Evolutionary conservation across 2,797 vertebrate genomes (phyloP), one percentile per base, ranked within the genome.

Genomic region (Anniella stebbinsi): DNA sequence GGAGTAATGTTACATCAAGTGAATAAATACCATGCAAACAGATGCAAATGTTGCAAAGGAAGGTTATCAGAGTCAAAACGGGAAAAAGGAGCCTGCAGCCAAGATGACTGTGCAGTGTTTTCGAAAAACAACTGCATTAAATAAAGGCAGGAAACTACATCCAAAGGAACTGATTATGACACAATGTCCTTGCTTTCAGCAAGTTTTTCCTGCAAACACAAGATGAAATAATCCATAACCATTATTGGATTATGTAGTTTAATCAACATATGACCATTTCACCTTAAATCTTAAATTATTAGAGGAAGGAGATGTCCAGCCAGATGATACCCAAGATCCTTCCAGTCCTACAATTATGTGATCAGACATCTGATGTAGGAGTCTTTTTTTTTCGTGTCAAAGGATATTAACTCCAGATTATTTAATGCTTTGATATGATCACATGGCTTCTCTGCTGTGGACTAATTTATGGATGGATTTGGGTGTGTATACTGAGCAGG

Each of bases 1-100:
- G n/a, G 6, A 67, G 6, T 76, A 25, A 60, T 70, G 75, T 85
- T 89, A 41, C 33, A 70, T 38, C 66, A 80, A 51, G 6, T 41
- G 77, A 86, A 90, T 36, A 90, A 60, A 86, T 86, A 15, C 30
- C 51, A 48, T 70, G 5, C 38, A 63, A 48, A 80, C 9, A 48
- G 11, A 86, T 80, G 76, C 51, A 80, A 86, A 86, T 86, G 84
- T 90, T 80, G 66, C 67, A 86, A 80, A 86, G 48, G 63, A 77
- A 78, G 17, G 66, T 78, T 78, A 69, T 69, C 75, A 17, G 45
- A 70, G 54, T 51, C 36, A 45, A 78, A 36, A 45, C 1, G 75
- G 11, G 11, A 51, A 70, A 45, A 78, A 48, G 70, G 66, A 41
- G 28, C 30, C 45, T 72, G 18, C 45, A 84, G n/a, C 36, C 33